Evolutionary conservation across 2,888 invertebrate species (phyloP).

Genomic region (Lottia gigantea): DNA sequence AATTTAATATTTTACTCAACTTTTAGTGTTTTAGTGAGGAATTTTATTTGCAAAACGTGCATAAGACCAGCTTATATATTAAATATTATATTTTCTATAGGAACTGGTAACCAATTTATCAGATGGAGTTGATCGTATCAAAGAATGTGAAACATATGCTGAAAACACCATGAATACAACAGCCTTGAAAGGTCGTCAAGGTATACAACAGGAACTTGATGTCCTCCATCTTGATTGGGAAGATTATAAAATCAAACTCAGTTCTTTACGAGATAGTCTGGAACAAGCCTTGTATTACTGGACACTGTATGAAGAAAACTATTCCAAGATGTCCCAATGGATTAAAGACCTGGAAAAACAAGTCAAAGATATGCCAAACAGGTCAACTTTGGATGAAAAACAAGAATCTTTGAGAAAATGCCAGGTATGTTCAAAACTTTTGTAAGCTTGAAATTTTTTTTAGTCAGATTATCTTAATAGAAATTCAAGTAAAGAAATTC

Average conservation of each 20-base stretch:
- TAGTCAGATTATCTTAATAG: too few species aligned
- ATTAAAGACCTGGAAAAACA: conserved; percentile 84
- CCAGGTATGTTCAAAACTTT: conserved; percentile 70
- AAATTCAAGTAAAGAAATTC: too few species aligned
- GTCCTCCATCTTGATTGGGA: conserved; percentile 60
- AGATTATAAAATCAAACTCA: conserved; percentile 66
- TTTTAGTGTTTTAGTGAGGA: not conserved
- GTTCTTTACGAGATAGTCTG: conserved; percentile 79
- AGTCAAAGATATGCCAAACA: conserved; percentile 86
- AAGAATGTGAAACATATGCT: conserved; percentile 77
- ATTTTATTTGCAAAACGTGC: not conserved
- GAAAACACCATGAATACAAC: conserved; percentile 74
- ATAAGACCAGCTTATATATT: not conserved
- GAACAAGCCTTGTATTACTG: conserved; percentile 83
- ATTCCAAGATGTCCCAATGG: conserved; percentile 87
- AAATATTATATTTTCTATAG: conserved; percentile 36
- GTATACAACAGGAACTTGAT: conserved; percentile 59
- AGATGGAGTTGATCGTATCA: conserved; percentile 72
- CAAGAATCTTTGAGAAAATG: conserved; percentile 79
- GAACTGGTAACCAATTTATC: conserved; percentile 74
- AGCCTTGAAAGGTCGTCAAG: conserved; percentile 59
- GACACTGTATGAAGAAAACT: conserved; percentile 85
- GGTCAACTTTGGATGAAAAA: conserved; percentile 85
- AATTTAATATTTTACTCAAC: not conserved
- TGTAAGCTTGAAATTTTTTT: too few species aligned